Evolutionary conservation across 2,797 vertebrate species (phyloP).

Genomic region (Enteromius thamalakanensis): DNA sequence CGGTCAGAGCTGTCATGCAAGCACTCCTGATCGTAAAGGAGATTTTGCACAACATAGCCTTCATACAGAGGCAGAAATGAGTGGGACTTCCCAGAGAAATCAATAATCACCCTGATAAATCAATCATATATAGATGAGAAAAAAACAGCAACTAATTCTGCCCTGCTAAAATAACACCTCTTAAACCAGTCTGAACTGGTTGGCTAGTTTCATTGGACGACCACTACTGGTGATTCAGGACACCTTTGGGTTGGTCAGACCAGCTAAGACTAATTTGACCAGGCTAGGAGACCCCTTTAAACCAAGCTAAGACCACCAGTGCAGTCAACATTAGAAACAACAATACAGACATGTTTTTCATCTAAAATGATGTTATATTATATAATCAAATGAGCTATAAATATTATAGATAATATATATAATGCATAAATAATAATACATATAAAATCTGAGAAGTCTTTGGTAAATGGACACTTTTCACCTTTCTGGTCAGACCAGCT

Average conservation of each 20-base stretch:
- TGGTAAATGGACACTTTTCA: neutral
- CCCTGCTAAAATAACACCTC: neutral
- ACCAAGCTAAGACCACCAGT: neutral
- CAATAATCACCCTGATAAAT: conserved; percentile 2
- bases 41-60: conserved; percentile 1
- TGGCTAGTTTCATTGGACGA: neutral
- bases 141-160: neutral
- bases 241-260: neutral
- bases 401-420: neutral
- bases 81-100: conserved; percentile 22
- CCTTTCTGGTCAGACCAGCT: neutral
- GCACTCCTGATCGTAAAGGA: conserved; percentile 10
- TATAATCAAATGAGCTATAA: no score
- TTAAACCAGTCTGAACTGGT: neutral
- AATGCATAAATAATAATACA: neutral
- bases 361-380: no score
- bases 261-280: neutral
- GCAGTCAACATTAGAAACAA: neutral
- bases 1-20: neutral
- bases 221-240: neutral
- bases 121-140: neutral
- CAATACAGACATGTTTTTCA: neutral
- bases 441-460: neutral
- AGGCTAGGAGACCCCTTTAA: neutral
- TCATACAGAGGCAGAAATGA: neutral